These are phyloP conservation scores for Uria aalge DNA, from an alignment of 2,113 vertebrate genomes.

Conservation along the genomic window DNA sequence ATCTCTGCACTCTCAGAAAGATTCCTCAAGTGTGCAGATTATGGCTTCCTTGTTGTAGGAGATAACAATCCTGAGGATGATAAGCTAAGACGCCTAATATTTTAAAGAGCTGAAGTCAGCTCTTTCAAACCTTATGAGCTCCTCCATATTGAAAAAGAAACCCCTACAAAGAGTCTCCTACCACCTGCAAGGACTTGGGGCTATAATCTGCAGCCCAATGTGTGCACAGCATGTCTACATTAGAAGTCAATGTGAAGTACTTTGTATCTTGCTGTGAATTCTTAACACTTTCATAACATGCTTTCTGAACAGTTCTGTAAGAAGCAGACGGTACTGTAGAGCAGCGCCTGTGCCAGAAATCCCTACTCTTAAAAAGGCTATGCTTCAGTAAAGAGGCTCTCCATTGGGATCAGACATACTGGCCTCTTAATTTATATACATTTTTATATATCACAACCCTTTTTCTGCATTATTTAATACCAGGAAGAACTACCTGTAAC, in stretches of 20 bases:
- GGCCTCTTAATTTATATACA: neutral
- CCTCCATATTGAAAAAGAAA: neutral
- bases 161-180: neutral
- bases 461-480: neutral
- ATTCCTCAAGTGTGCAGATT: neutral
- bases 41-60: neutral
- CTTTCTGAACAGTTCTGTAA: neutral
- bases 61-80: no score
- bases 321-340: neutral
- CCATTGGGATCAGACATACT: neutral
- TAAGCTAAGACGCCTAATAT: no score
- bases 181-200: neutral
- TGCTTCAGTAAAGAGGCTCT: neutral
- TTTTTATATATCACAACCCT: neutral
- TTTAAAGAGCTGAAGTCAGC: neutral
- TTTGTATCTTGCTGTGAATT: neutral
- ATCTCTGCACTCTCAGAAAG: neutral
- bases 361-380: neutral
- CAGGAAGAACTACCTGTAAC: neutral
- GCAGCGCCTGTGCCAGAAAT: neutral
- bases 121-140: neutral
- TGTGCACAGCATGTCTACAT: accelerated
- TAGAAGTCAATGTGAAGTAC: neutral
- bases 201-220: neutral
- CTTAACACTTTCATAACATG: accelerated